Evolutionary conservation across 92 coral and sea anemone genomes (phyloP).

Genomic region (Blastomussa wellsi): DNA sequence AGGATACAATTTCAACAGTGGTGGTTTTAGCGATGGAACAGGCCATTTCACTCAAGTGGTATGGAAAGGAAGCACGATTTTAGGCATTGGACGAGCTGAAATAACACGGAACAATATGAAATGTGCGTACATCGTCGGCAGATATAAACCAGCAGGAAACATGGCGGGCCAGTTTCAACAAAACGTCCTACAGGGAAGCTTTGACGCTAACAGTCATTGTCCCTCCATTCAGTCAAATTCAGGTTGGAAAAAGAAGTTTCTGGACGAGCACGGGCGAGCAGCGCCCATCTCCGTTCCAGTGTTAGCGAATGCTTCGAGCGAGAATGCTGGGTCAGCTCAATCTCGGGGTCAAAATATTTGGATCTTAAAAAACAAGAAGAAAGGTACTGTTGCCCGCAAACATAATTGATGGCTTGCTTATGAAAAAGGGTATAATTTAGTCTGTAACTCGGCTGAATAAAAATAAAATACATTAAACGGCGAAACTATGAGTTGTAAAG

Average conservation of each 20-base stretch:
- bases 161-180: constrained; percentile 50
- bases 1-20: constrained; percentile 38
- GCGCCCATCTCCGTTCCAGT: not conserved
- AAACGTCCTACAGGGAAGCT: constrained; percentile 50
- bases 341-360: not conserved
- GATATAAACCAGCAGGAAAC: constrained; percentile 81
- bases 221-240: not conserved
- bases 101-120: constrained; percentile 39
- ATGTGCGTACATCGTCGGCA: constrained; percentile 74
- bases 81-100: constrained; percentile 82
- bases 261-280: not conserved
- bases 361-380: not conserved
- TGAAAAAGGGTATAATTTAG: not conserved
- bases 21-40: constrained; percentile 42
- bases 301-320: not conserved
- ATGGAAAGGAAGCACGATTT: constrained; percentile 77
- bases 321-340: not conserved
- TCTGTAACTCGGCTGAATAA: too few species aligned
- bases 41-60: constrained; percentile 87
- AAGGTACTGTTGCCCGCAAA: not conserved
- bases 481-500: too few species aligned
- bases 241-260: not conserved
- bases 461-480: too few species aligned
- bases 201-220: constrained; percentile 26
- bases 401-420: not conserved